phyloP scores from a whole-genome alignment of 1,140 invertebrate genomes.

The Octopus sinensis region DNA sequence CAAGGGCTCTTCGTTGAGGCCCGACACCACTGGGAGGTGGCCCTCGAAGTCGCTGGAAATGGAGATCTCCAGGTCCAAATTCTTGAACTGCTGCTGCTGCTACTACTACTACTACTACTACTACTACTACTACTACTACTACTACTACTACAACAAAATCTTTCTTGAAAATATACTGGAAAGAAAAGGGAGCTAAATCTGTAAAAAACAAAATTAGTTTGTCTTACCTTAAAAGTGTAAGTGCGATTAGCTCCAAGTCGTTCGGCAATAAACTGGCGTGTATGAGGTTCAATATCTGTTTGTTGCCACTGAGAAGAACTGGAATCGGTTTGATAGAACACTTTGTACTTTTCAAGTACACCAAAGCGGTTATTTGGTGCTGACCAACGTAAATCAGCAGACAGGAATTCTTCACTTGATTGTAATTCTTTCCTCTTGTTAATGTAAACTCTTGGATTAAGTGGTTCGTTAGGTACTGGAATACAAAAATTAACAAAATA shows the following conservation, averaged over 20 bases:
- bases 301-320: conserved; percentile 18
- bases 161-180: too few relatives aligned
- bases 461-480: conserved; percentile 70
- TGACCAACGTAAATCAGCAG: conserved; percentile 71
- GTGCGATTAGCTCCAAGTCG: conserved; percentile 65
- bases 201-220: background rate
- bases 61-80: too few relatives aligned
- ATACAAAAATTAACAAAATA: conserved; percentile 40
- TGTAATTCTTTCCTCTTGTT: conserved; percentile 54
- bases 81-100: too few relatives aligned
- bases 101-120: too few relatives aligned
- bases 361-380: conserved; percentile 71
- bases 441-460: conserved; percentile 69
- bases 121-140: too few relatives aligned
- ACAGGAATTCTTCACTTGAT: conserved; percentile 47
- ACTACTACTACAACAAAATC: too few relatives aligned
- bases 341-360: conserved; percentile 69
- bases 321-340: conserved; percentile 59
- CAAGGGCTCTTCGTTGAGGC: too few relatives aligned
- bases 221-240: conserved; percentile 71
- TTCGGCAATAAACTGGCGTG: conserved; percentile 63
- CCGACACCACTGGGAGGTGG: too few relatives aligned
- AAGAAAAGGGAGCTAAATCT: too few relatives aligned
- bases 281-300: conserved; percentile 42
- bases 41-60: too few relatives aligned